Evolutionary conservation across 2,797 vertebrate species (phyloP), one percentile per base, ranked within the genome.

Genomic region (Merluccius polli): DNA sequence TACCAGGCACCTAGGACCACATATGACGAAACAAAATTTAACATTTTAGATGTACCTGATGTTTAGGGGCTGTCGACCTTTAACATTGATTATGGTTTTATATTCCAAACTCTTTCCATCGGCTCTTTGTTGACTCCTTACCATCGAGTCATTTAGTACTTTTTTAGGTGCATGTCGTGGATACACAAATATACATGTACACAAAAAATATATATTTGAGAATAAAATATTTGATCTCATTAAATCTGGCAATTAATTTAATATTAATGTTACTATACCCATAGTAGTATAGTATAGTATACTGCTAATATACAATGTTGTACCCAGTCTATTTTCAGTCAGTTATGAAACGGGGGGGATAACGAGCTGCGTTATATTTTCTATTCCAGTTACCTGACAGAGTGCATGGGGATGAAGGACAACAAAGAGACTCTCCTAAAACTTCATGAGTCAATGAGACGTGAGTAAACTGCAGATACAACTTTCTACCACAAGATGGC

Each of bases 371-470:
- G 3, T 68, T 36, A 1, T 73, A 63, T 73, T 0, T 4, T 31
- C 71, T 78, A 30, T 83, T 78, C 2, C 73, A 99, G 97, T 88
- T 99, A 99, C 84, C 93, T 99, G 87, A 95, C 92, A 65, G 97
- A 97, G 87, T 95, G 93, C 84, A 88, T 99, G 78, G 92, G 89
- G 78, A 88, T 97, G 82, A 97, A 95, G 88, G 95, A 95, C 1
- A 90, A 96, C 70, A 95, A 90, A 88, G 88, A 93, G 77, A 90
- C 87, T 1, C 89, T 97, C 44, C 90, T 92, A 6, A 95, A 94
- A 79, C 90, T 97, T 89, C 92, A 96, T 0, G 98, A 98, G 29
- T 87, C 89, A n/a, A 96, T 98, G 96, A 97, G 95, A 94, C 91
- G 98, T 98, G 94, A 95, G 98, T 96, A 29, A 83, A 38, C 27